Percentiles rank a stretch among this genome's conserved stretches.
Conservation (phyloP, 2,797 vertebrate genomes). For the Hapalemur alaotrensis region DNA sequence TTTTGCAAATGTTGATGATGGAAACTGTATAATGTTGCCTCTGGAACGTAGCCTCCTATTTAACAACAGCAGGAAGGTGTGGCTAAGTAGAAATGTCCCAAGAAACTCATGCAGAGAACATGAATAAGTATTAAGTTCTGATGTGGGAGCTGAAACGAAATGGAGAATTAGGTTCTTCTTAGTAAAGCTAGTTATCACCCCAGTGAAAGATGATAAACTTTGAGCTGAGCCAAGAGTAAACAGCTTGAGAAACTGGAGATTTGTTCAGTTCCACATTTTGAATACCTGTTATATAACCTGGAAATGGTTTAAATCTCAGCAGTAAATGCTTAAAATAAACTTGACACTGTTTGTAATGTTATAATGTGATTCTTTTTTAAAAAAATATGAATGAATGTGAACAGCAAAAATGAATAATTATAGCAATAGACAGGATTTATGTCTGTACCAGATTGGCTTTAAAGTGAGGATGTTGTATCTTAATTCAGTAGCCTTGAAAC, state of each 20-base stretch:
- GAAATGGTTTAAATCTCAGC: slow-evolving; percentile 5
- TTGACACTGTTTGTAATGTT: neutral
- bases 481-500: slow-evolving; percentile 32
- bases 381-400: neutral
- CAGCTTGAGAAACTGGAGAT: slow-evolving; percentile 22
- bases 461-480: neutral
- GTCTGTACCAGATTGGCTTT: neutral
- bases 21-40: neutral
- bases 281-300: neutral
- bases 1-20: neutral
- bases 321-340: neutral
- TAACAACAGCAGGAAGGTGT: slow-evolving; percentile 12
- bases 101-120: slow-evolving; percentile 4
- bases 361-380: neutral
- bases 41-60: slow-evolving; percentile 7
- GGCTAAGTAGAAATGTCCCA: slow-evolving; percentile 17
- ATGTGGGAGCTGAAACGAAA: neutral
- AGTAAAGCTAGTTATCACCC: neutral
- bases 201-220: neutral
- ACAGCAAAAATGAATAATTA: neutral
- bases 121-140: neutral
- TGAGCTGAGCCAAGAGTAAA: neutral
- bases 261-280: neutral
- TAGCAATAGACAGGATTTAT: neutral
- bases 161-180: neutral